Evolutionary conservation across 2,797 vertebrate species (phyloP).

Genomic region (Centroberyx gerrardi): DNA sequence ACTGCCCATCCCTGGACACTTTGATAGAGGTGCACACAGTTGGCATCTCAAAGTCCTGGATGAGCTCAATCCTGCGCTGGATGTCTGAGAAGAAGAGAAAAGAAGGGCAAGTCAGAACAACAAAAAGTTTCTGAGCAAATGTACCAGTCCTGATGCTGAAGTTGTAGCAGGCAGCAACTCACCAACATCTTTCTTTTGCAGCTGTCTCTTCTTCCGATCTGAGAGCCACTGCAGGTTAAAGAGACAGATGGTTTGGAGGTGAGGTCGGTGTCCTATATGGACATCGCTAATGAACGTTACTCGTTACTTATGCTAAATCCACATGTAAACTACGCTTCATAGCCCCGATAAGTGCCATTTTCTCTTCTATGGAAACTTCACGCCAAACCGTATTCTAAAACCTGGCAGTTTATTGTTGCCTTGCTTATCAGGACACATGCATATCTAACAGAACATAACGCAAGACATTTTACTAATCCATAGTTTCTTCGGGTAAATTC

Average conservation of each 20-base stretch:
- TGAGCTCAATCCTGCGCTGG: slow-evolving; percentile 96
- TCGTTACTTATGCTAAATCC: no score
- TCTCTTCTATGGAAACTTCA: no score
- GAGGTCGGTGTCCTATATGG: neutral
- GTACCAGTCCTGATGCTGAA: fast-evolving
- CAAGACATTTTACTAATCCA: no score
- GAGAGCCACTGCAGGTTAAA: slow-evolving; percentile 92
- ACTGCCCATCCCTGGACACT: slow-evolving; percentile 96
- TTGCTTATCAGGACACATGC: no score
- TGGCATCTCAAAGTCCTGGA: slow-evolving; percentile 99
- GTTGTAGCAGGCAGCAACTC: slow-evolving; percentile 66
- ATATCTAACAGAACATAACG: no score
- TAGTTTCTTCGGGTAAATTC: no score
- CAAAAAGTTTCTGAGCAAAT: neutral
- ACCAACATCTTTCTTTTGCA: slow-evolving; percentile 98
- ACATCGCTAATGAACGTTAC: neutral
- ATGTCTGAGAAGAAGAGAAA: slow-evolving; percentile 83
- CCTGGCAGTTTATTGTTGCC: no score
- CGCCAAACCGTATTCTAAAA: no score
- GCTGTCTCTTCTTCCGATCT: slow-evolving; percentile 94
- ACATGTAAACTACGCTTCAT: no score
- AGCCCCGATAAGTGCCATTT: no score
- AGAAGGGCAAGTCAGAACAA: neutral
- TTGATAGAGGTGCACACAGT: slow-evolving; percentile 94
- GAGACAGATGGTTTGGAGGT: neutral